Evolutionary conservation across 2,797 vertebrate species (phyloP).

Genomic region (Heteromormyrus szaboi): DNA sequence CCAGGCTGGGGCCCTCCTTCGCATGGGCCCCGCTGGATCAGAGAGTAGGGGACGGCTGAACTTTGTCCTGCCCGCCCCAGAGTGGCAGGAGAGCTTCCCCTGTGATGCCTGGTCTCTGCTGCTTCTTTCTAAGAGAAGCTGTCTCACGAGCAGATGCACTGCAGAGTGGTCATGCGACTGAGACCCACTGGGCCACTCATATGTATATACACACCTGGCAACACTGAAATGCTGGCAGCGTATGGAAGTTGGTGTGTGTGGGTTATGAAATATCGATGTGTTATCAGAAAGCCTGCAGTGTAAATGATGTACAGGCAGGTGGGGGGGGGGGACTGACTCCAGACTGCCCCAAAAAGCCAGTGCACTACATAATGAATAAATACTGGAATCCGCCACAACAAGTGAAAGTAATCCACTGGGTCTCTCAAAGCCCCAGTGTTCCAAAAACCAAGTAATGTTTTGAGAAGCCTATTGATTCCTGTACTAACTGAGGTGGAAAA

Average conservation of each 20-base stretch:
- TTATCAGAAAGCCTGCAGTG: background rate
- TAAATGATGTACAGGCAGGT: background rate
- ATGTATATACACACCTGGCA: background rate
- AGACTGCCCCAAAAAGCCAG: background rate
- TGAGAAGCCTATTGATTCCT: constrained; percentile 1
- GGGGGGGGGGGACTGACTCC: background rate
- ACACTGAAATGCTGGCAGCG: background rate
- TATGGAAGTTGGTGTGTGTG: background rate
- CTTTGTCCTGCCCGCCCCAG: background rate
- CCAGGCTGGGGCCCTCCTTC: background rate
- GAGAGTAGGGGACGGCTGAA: background rate
- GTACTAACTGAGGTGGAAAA: constrained; percentile 5
- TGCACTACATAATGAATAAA: background rate
- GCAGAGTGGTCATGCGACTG: background rate
- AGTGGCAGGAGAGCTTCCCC: background rate
- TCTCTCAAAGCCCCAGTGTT: background rate
- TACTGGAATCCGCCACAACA: background rate
- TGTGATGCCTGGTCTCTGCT: background rate
- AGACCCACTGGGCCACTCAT: background rate
- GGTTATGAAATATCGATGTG: background rate
- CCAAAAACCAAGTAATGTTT: background rate
- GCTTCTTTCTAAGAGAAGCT: background rate
- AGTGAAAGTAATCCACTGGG: background rate
- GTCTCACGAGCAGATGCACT: background rate
- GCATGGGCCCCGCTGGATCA: background rate